A percentile compares a stretch with the other conserved stretches of the same genome.
Conservation (phyloP, 2,888 invertebrate genomes). For the Conus canariensis region DNA sequence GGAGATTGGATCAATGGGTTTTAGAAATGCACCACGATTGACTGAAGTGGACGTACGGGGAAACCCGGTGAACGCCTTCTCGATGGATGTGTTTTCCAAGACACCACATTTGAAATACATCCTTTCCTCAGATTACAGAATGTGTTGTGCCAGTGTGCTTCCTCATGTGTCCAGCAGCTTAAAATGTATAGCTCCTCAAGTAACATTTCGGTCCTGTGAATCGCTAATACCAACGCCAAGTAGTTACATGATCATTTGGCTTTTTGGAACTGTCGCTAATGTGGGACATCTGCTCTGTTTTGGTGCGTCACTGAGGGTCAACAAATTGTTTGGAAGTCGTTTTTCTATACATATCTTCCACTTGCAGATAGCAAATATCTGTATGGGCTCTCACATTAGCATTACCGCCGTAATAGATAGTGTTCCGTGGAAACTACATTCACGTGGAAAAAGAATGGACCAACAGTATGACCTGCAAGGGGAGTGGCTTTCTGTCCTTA, state of each 20-base stretch:
- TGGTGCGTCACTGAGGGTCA: conserved; percentile 8
- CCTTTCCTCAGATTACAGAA: conserved; percentile 38
- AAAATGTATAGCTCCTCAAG: conserved; percentile 28
- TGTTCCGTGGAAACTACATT: conserved; percentile 40
- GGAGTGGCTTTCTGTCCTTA: conserved; percentile 40
- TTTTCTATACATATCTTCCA: conserved; percentile 36
- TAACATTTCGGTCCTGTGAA: conserved; percentile 40
- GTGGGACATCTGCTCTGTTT: conserved; percentile 38
- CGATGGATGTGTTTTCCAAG: not conserved
- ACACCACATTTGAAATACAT: not conserved
- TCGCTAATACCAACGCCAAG: conserved; percentile 37
- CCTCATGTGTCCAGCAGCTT: not conserved
- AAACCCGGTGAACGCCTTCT: not conserved
- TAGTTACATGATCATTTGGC: conserved; percentile 25
- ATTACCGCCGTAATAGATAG: conserved; percentile 34
- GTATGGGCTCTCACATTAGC: conserved; percentile 41
- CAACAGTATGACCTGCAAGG: conserved; percentile 34
- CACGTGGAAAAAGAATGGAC: conserved; percentile 30
- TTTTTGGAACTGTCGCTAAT: conserved; percentile 25
- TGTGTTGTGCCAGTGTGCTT: conserved; percentile 39
- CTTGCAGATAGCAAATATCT: conserved; percentile 37
- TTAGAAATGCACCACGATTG: conserved; percentile 7
- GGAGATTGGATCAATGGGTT: not conserved
- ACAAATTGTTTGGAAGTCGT: conserved; percentile 5
- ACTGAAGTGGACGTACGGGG: conserved; percentile 36